Percentiles rank a stretch among this genome's conserved stretches.
phyloP scores from a whole-genome alignment of 1,140 invertebrate species.

The Polypedilum pembai region DNA sequence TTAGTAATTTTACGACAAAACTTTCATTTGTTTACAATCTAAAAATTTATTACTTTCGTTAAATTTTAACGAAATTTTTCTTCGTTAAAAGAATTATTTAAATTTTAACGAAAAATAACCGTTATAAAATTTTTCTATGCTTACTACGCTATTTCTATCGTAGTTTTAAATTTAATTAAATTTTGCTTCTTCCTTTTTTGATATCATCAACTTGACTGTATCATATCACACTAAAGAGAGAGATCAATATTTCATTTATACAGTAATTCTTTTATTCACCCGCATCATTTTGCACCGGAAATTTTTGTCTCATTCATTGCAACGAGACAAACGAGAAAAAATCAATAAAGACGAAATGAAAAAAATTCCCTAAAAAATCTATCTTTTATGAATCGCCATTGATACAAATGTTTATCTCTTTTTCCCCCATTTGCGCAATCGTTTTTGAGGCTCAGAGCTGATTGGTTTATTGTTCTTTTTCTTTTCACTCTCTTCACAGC shows the following conservation, averaged over 20 bases:
- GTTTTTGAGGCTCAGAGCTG: constrained; percentile 10
- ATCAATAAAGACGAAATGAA: background rate
- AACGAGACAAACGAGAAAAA: background rate
- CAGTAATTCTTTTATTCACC: background rate
- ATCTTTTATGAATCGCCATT: constrained; percentile 18
- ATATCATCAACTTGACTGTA: background rate
- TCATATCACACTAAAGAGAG: background rate
- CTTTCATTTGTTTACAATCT: too few species aligned
- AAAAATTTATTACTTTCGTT: too few species aligned
- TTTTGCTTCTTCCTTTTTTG: background rate
- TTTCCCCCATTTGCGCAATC: constrained; percentile 23
- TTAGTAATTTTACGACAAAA: too few species aligned
- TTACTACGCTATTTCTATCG: too few species aligned
- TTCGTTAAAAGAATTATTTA: too few species aligned
- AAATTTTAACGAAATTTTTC: too few species aligned
- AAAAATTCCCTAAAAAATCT: background rate
- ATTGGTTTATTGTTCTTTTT: constrained; percentile 27
- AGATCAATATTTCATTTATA: too few species aligned
- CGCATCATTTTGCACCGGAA: background rate
- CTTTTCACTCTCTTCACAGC: background rate
- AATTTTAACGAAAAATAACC: too few species aligned
- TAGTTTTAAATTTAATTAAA: constrained; percentile 9
- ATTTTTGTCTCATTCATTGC: background rate
- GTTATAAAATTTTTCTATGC: too few species aligned
- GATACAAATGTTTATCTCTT: background rate